These are phyloP conservation scores for Dryas iulia DNA, from an alignment of 1,140 invertebrate species.

Conservation along the genomic window DNA sequence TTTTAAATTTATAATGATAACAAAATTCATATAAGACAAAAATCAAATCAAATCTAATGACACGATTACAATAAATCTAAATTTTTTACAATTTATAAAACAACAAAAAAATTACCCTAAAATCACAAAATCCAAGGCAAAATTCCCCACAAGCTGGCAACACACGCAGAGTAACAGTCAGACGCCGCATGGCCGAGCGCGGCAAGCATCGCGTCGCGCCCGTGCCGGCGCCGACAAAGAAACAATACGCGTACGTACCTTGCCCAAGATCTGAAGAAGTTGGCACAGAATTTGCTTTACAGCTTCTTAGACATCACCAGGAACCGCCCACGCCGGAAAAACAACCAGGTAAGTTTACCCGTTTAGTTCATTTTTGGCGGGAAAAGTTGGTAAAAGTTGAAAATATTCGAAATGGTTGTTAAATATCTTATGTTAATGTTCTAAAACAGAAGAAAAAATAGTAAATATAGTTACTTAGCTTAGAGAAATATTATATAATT, in stretches of 20 bases:
- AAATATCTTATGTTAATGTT: no score
- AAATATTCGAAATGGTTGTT: no score
- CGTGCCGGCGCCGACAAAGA: slow-evolving; percentile 77
- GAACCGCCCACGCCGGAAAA: slow-evolving; percentile 58
- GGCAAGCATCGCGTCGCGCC: slow-evolving; percentile 73
- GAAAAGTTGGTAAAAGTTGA: no score
- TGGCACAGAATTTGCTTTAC: slow-evolving; percentile 70
- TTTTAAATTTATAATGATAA: no score
- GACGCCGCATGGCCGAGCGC: slow-evolving; percentile 75
- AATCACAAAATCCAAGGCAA: not conserved
- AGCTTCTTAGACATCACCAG: slow-evolving; percentile 49
- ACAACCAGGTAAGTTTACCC: slow-evolving; percentile 50
- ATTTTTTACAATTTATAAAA: no score
- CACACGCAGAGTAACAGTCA: slow-evolving; percentile 43
- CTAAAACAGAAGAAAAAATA: not conserved
- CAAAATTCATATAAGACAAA: no score
- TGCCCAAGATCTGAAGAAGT: slow-evolving; percentile 82
- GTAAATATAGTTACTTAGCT: not conserved
- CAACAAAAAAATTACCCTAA: no score
- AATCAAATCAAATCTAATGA: no score
- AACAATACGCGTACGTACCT: slow-evolving; percentile 80
- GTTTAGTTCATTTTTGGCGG: slow-evolving; percentile 37
- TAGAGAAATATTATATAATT: not conserved
- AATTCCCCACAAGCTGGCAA: slow-evolving; percentile 22
- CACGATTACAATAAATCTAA: no score